Evolutionary conservation across 2,888 invertebrate species (phyloP).

Genomic region (Oscheius onirici): DNA sequence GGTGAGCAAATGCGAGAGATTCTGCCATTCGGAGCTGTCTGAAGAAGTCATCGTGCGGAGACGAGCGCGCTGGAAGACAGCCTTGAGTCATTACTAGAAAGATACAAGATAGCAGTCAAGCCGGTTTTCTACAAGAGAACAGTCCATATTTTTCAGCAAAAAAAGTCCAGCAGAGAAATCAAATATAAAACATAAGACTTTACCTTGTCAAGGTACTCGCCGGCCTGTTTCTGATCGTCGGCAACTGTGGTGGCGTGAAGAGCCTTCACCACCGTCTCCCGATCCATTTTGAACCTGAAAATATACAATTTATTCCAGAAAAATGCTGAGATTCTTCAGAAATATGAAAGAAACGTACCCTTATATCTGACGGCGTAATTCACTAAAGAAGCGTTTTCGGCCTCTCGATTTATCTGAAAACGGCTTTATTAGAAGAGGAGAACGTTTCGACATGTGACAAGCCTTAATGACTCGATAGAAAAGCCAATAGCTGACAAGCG

Average conservation of each 20-base stretch:
- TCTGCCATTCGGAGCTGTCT: slow-evolving; percentile 36
- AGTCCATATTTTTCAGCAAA: too few relatives aligned
- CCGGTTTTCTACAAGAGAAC: neutral
- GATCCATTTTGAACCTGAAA: slow-evolving; percentile 30
- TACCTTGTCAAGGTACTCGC: slow-evolving; percentile 39
- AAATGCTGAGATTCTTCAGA: too few relatives aligned
- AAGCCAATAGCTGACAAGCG: too few relatives aligned
- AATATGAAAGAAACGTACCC: too few relatives aligned
- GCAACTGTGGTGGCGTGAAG: slow-evolving; percentile 41
- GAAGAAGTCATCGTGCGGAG: slow-evolving; percentile 28
- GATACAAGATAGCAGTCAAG: neutral
- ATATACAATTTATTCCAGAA: too few relatives aligned
- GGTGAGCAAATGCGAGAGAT: slow-evolving; percentile 33
- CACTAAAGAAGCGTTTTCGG: too few relatives aligned
- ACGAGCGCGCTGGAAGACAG: slow-evolving; percentile 29
- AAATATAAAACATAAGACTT: neutral
- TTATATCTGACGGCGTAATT: too few relatives aligned
- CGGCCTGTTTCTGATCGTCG: slow-evolving; percentile 41
- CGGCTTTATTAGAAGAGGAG: too few relatives aligned
- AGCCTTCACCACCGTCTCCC: slow-evolving; percentile 37
- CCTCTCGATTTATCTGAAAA: too few relatives aligned
- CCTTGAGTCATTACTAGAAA: neutral
- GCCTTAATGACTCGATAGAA: too few relatives aligned
- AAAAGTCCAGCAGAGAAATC: neutral
- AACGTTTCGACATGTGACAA: too few relatives aligned